phyloP scores from a whole-genome alignment of 2,888 invertebrate species.

The Synergus itoensis region DNA sequence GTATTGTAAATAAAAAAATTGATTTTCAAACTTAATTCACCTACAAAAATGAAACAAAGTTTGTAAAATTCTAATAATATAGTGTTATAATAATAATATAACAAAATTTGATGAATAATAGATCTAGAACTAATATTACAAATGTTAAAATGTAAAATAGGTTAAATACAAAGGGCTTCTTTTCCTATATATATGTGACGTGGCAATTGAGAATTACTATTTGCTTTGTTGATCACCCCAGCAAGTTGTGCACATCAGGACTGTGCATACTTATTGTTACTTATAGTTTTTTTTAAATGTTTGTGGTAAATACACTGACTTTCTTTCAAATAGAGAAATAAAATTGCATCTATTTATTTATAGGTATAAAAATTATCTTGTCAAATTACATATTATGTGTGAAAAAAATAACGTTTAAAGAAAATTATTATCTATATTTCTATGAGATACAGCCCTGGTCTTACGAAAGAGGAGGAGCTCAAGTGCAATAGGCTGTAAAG shows the following conservation, averaged over 20 bases:
- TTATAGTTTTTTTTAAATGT: neutral
- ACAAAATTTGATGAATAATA: neutral
- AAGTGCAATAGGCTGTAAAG: neutral
- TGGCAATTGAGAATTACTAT: conserved; percentile 1
- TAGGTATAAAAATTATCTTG: neutral
- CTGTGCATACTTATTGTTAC: neutral
- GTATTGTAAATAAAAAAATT: too few relatives aligned
- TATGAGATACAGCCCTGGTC: neutral
- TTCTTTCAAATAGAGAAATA: neutral
- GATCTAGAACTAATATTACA: neutral
- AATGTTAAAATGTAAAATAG: neutral
- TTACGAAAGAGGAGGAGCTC: neutral
- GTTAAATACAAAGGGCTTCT: neutral
- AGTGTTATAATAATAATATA: neutral
- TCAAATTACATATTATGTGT: neutral
- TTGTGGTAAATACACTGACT: neutral
- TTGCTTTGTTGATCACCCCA: neutral
- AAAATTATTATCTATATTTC: neutral
- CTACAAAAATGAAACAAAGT: neutral
- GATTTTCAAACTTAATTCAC: neutral
- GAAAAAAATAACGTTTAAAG: neutral
- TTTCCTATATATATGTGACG: neutral
- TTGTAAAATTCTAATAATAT: neutral
- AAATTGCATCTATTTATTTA: neutral
- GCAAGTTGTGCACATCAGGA: neutral